A percentile compares a stretch with the other conserved stretches of the same genome.
phyloP scores from a whole-genome alignment of 2,888 invertebrate species.

The Biston betularia region DNA sequence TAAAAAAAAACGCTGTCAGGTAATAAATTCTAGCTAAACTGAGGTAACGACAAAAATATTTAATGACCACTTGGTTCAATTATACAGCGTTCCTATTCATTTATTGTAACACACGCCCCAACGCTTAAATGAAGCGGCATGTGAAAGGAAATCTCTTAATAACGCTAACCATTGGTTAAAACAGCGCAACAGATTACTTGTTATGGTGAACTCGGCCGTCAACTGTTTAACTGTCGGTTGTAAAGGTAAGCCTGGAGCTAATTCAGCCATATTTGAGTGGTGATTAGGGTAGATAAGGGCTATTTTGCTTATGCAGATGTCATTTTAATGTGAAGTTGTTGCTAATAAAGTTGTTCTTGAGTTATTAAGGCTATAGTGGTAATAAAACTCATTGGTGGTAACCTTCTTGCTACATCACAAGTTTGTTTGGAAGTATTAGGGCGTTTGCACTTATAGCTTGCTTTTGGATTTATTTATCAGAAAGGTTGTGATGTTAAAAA shows the following conservation, averaged over 20 bases:
- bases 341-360: no score
- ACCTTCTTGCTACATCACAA: not conserved
- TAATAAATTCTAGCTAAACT: constrained; percentile 11
- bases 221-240: constrained; percentile 47
- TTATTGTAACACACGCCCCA: no score
- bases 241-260: constrained; percentile 37
- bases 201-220: not conserved
- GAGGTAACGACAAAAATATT: not conserved
- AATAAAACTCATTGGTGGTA: no score
- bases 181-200: not conserved
- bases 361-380: no score
- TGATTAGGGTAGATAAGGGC: constrained; percentile 45
- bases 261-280: constrained; percentile 63
- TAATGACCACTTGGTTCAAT: no score
- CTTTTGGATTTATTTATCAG: no score
- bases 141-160: not conserved
- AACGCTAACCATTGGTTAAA: not conserved
- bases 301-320: constrained; percentile 14
- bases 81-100: no score
- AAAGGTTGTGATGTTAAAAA: no score
- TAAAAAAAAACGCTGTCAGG: no score
- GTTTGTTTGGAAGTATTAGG: constrained; percentile 1
- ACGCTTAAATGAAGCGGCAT: not conserved
- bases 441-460: no score
- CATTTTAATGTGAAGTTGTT: constrained; percentile 7